phyloP scores from a whole-genome alignment of 2,888 invertebrate species.

The Lapara coniferarum region DNA sequence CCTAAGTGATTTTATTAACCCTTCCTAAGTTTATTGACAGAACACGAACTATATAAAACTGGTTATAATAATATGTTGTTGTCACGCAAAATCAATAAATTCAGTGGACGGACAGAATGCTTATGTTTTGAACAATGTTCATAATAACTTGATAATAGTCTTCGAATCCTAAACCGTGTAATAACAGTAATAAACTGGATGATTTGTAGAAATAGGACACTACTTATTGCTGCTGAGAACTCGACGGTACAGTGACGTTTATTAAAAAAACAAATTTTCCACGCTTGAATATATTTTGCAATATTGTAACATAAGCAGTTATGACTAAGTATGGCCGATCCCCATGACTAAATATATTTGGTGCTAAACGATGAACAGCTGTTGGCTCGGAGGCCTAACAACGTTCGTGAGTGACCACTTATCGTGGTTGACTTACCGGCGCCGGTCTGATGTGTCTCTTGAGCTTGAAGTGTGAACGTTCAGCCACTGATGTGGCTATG shows the following conservation, averaged over 20 bases:
- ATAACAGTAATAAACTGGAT: not conserved
- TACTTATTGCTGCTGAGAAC: not conserved
- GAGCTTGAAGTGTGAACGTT: conserved; percentile 60
- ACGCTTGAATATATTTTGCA: too few species aligned
- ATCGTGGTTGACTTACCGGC: conserved; percentile 64
- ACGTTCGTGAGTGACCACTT: conserved; percentile 51
- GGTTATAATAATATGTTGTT: not conserved
- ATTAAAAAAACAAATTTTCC: not conserved
- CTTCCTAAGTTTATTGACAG: not conserved
- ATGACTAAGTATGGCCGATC: not conserved
- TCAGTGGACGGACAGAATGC: too few species aligned
- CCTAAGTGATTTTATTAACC: not conserved
- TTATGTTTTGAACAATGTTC: not conserved
- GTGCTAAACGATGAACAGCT: conserved; percentile 44
- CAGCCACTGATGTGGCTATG: conserved; percentile 79
- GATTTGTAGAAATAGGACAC: conserved; percentile 9
- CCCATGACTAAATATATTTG: conserved; percentile 37
- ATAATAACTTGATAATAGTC: not conserved
- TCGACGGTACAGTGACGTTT: not conserved
- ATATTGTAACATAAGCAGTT: not conserved
- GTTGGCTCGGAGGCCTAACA: conserved; percentile 37
- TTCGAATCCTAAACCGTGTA: not conserved
- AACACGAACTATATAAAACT: not conserved
- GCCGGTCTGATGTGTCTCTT: conserved; percentile 59
- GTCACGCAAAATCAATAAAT: not conserved